A percentile compares a stretch with the other conserved stretches of the same genome.
Conservation (phyloP, 2,888 invertebrate species). For the Ennomos quercinarius region DNA sequence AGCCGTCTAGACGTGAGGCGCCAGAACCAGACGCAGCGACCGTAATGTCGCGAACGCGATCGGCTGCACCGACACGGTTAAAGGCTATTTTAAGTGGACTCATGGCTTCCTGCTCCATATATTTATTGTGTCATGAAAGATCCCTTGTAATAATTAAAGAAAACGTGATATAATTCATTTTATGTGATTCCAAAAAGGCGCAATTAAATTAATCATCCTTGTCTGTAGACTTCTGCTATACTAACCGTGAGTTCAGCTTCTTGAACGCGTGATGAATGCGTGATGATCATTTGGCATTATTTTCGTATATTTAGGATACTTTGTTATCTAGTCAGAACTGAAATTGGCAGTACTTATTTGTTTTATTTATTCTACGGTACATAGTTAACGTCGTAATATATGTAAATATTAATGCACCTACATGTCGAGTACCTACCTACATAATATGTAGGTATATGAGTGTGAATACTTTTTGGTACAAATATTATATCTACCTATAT, state of each 20-base stretch:
- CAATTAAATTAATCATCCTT: background rate
- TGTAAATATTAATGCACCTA: no score
- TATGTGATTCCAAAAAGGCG: constrained; percentile 3
- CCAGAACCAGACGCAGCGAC: constrained; percentile 43
- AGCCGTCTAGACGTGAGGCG: constrained; percentile 60
- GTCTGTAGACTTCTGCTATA: background rate
- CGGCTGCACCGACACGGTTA: constrained; percentile 51
- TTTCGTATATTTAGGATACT: no score
- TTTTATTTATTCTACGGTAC: background rate
- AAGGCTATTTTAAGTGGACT: constrained; percentile 59
- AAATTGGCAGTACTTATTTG: no score
- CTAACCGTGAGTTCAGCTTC: background rate
- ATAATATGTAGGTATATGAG: no score
- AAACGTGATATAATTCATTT: constrained; percentile 22
- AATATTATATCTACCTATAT: no score
- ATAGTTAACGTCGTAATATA: no score
- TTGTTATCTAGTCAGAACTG: no score
- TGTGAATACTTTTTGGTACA: no score
- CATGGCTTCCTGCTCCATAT: constrained; percentile 57
- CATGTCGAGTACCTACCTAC: no score
- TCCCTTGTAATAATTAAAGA: constrained; percentile 21
- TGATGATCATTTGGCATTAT: background rate
- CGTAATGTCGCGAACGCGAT: constrained; percentile 52
- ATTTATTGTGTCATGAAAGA: constrained; percentile 38
- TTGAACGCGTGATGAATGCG: background rate